Evolutionary conservation across 2,888 invertebrate species (phyloP), one percentile per base, ranked within the genome.

Genomic region (Zaprionus lineosus): DNA sequence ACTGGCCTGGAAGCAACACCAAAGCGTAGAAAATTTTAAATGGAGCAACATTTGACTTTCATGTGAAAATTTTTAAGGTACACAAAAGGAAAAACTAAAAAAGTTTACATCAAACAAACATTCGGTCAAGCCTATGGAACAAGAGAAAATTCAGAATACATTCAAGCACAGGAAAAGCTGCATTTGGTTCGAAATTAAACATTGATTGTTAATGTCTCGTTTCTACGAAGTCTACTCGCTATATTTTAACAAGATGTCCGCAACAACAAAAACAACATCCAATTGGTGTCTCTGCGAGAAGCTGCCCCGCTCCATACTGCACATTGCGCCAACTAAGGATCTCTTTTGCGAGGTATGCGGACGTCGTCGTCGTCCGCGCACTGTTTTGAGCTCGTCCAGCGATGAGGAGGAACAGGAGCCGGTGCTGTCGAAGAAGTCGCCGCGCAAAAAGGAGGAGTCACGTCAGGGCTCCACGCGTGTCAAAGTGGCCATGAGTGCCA

Each of bases 141-240:
- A n/a, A n/a, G n/a, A n/a, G n/a, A n/a, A n/a, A n/a, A n/a, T n/a
- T n/a, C n/a, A n/a, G n/a, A n/a, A n/a, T n/a, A n/a, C n/a, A n/a
- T n/a, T n/a, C n/a, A 15, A 8, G 29, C 47, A 62, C 40, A 18
- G 31, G 29, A 34, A 33, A 40, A 18, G 7, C 6, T 12, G 15
- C 2, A 12, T 34, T 19, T 2, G 9, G 11, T 33, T 15, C 15
- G 21, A 26, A 9, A 8, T 12, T 8, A 11, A 18, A 40, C 29
- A 15, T 6, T 5, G n/a, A n/a, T 34, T 26, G 46, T 46, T 43
- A 34, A 78, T 78, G 77, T 84, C 84, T 55, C 84, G 84, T n/a
- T 62, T 84, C 8, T 78, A 67, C 41, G 82, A 77, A 57, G 18
- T 78, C 2, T 78, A 77, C 33, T 61, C 70, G 12, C 34, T 84